These are phyloP conservation scores for Raphicerus campestris DNA, from an alignment of 2,113 vertebrate species.

Conservation along the genomic window DNA sequence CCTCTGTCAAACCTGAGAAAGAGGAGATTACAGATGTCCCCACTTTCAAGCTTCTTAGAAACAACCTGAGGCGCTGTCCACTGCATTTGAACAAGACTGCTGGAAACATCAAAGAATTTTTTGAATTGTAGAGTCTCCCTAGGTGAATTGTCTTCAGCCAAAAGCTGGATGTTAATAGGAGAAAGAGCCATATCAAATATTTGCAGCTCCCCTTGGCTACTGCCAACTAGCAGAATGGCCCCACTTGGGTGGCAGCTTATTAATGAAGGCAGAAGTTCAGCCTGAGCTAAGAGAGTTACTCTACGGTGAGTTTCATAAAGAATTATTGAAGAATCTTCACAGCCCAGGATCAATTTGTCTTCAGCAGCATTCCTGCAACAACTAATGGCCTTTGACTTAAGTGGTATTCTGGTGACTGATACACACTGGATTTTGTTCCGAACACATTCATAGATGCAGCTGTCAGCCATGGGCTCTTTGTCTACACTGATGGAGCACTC, in stretches of 20 bases:
- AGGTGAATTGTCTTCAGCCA: conserved; percentile 86
- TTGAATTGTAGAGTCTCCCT: conserved; percentile 84
- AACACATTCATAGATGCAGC: conserved; percentile 86
- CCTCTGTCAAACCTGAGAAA: conserved; percentile 89
- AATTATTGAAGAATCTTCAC: conserved; percentile 90
- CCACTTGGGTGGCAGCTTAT: conserved; percentile 91
- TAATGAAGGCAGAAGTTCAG: conserved; percentile 83
- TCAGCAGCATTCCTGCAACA: conserved; percentile 87
- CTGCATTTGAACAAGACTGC: conserved; percentile 86
- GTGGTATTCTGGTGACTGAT: conserved; percentile 83
- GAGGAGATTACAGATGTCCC: conserved; percentile 80
- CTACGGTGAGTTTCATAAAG: conserved; percentile 86
- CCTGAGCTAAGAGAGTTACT: conserved; percentile 82
- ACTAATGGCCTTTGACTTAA: conserved; percentile 84
- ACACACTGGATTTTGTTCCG: conserved; percentile 84
- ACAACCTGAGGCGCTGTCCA: conserved; percentile 80
- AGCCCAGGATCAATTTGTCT: conserved; percentile 87
- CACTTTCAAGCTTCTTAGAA: conserved; percentile 68
- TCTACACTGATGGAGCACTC: conserved; percentile 78
- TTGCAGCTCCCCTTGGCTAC: conserved; percentile 90
- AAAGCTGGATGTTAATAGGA: conserved; percentile 85
- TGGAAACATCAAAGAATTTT: conserved; percentile 82
- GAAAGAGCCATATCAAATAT: conserved; percentile 92
- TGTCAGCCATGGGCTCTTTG: conserved; percentile 81
- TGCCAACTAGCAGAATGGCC: conserved; percentile 85